Base-by-base conservation (phyloP, 2,797 vertebrate genomes). In the Lutjanus campechanus region DNA sequence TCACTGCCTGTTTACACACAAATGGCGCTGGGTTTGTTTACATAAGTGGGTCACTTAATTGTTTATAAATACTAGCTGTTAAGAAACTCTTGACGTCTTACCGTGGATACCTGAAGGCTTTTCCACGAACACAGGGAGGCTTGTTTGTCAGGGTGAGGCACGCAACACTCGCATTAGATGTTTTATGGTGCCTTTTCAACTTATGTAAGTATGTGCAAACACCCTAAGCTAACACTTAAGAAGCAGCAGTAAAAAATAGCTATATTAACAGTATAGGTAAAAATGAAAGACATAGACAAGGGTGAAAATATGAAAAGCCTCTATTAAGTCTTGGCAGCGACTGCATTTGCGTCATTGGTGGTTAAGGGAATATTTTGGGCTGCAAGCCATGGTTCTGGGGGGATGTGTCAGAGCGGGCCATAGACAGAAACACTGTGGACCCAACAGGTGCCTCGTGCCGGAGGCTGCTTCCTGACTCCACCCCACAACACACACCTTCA, bases 281-380 rank as follows among this genome's bases (percentile, higher is more conserved):
- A 90, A 94, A 94, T 94, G 77, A 95, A 94, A 94, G 89, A 85
- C 68, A 71, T 20, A 77, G 73, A 82, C 86, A 85, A 85, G 84
- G 78, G 82, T 81, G 78, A 87, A 93, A 92, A 93, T 84, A 92
- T 93, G 86, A 94, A 95, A 94, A 94, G 86, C 83, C 84, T 87
- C 86, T 85, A 93, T 95, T 93, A 94, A 91, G 85, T 79, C 70
- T 86, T 95, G 94, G 95, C 94, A 94, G 80, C 20, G 20, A 80
- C 69, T 66, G 62, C 79, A 81, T 91, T 78, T 95, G 94, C 94
- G 94, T 96, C 94, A 96, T 79, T 84, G 84, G 92, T 64, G 91
- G 94, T 95, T 91, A 85, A 80, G 82, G 91, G 91, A 96, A 94
- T 86, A 82, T 91, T 88, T 89, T 81, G 79, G 91, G 90, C 92